Percentiles rank a stretch among this genome's conserved stretches.
These are phyloP conservation scores for Arizona elegans DNA, from an alignment of 2,113 vertebrate species.

Conservation along the genomic window DNA sequence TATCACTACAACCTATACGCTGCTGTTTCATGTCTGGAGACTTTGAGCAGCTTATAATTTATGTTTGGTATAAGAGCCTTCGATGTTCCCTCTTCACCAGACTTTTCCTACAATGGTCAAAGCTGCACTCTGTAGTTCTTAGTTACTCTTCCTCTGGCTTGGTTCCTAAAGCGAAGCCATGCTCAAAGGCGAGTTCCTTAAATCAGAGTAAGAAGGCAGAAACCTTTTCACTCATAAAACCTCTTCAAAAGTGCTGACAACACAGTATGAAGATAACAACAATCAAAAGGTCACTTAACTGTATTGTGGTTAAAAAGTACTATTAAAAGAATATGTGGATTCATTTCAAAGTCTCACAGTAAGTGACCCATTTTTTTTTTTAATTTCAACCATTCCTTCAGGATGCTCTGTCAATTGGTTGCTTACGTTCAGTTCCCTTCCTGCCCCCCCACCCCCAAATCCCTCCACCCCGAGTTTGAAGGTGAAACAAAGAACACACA, in stretches of 20 bases:
- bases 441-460: background rate
- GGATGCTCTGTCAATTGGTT: slow-evolving; percentile 67
- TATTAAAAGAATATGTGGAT: slow-evolving; percentile 73
- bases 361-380: slow-evolving; percentile 87
- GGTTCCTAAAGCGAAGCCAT: slow-evolving; percentile 23
- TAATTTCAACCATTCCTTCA: slow-evolving; percentile 92
- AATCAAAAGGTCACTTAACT: slow-evolving; percentile 95
- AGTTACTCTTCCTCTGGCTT: background rate
- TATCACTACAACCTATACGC: background rate
- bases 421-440: background rate
- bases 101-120: background rate
- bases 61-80: background rate
- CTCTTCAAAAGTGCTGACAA: slow-evolving; percentile 64
- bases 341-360: slow-evolving; percentile 81
- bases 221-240: slow-evolving; percentile 34
- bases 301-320: slow-evolving; percentile 71
- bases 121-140: background rate
- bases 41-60: background rate
- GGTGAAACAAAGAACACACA: slow-evolving; percentile 61
- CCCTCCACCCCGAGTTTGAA: background rate
- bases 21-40: background rate
- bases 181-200: slow-evolving; percentile 13
- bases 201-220: slow-evolving; percentile 24
- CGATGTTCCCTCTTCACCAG: background rate
- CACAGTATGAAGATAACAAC: slow-evolving; percentile 98